Base-by-base conservation (phyloP, 1,140 invertebrate species). In the Andricus grossulariae region DNA sequence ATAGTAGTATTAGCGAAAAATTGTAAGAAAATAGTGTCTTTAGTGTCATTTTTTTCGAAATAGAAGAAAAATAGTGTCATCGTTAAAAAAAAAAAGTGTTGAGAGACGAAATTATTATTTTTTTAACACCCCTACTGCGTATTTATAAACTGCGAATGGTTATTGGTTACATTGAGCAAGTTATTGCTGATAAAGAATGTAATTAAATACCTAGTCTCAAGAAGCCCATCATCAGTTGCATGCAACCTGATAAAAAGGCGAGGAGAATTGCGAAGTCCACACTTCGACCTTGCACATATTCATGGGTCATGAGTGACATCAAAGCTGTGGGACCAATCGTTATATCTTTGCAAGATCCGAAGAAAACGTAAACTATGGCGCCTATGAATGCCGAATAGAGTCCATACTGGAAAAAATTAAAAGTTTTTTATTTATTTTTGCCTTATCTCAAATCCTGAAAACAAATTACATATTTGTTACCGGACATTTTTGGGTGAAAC, bases 381-480 rank as follows among this genome's bases (percentile, higher is more conserved):
- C 97, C 97, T 91, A 98, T 94, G 89, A 98, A 98, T 0, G 97
- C 96, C 0, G 97, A 97, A 89, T 98, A 98, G 10, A 99, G 92
- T 0, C 97, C 97, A 89, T 97, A 97, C 94, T 97, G 92, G 71
- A 94, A 93, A 83, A 81, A 84, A 83, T 79, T 83, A 82, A 49
- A 45, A 76, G 60, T n/a, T 55, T 79, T 51, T 39, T 51, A 50
- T 52, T 73, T 12, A 16, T 78, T 73, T 71, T 73, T 16, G 8
- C 39, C 39, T 66, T 8, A 13, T 6, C 7, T 15, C 16, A 25
- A 21, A 13, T 25, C 12, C 15, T 70, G 51, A 73, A 77, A 74
- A 72, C 13, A 10, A 10, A 50, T 74, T 32, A 72, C n/a, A n/a
- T n/a, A n/a, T n/a, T n/a, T n/a, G n/a, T n/a, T n/a, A n/a, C n/a